Conservation (phyloP, 2,888 invertebrate genomes). For the Calliphora vomitoria region DNA sequence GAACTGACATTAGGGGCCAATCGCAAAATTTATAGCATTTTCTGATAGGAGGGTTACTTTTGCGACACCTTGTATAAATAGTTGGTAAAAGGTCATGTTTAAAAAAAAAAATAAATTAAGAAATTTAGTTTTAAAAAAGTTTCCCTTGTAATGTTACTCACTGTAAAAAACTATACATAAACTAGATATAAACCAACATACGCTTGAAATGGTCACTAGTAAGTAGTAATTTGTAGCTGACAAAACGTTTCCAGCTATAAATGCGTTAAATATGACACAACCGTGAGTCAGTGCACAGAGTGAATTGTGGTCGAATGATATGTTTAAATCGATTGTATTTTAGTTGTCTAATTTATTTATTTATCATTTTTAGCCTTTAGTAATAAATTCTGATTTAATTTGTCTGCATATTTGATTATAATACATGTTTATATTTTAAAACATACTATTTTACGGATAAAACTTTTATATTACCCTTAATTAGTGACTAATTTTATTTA, state of each 20-base stretch:
- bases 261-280: slow-evolving; percentile 43
- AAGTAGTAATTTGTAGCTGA: slow-evolving; percentile 22
- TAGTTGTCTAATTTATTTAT: slow-evolving; percentile 55
- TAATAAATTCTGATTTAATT: slow-evolving; percentile 45
- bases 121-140: too few species aligned
- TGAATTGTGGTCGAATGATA: slow-evolving; percentile 33
- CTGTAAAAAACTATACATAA: too few species aligned
- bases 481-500: background rate
- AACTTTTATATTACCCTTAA: slow-evolving; percentile 33
- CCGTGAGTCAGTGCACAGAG: background rate
- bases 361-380: slow-evolving; percentile 36
- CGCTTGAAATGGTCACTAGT: slow-evolving; percentile 17
- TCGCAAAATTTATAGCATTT: too few species aligned
- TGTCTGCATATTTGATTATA: slow-evolving; percentile 17
- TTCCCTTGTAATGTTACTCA: too few species aligned
- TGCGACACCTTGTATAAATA: too few species aligned
- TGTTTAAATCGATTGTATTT: slow-evolving; percentile 48
- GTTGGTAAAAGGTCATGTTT: too few species aligned
- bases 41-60: too few species aligned
- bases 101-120: too few species aligned
- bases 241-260: slow-evolving; percentile 22
- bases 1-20: too few species aligned
- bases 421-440: slow-evolving; percentile 1
- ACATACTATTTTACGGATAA: background rate
- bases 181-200: too few species aligned